Conservation (phyloP, 1,140 invertebrate species). For the Hydropsyche tenuis region DNA sequence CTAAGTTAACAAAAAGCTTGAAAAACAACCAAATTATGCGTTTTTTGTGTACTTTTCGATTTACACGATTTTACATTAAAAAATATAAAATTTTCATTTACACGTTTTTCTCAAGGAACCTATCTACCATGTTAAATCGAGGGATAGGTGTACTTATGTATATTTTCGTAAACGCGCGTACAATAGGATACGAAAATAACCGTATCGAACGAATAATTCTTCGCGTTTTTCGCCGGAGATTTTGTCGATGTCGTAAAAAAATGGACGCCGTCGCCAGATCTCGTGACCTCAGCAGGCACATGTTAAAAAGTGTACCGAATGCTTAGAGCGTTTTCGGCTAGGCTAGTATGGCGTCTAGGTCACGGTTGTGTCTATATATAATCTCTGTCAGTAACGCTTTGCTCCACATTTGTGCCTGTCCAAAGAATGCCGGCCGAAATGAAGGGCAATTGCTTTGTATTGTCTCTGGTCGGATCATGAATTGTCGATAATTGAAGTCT, state of each 20-base stretch:
- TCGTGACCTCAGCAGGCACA: neutral
- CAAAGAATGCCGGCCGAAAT: neutral
- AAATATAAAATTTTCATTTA: no score
- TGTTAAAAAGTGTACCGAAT: neutral
- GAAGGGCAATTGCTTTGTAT: neutral
- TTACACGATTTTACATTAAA: no score
- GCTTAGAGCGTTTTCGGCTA: neutral
- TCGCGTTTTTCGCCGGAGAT: neutral
- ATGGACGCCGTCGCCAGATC: neutral
- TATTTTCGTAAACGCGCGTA: no score
- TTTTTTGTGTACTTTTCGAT: no score
- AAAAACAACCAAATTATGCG: no score
- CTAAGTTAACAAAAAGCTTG: no score
- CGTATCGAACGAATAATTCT: no score
- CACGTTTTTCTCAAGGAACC: no score
- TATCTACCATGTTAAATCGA: no score
- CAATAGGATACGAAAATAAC: no score
- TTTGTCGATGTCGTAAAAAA: neutral
- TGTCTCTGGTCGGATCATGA: neutral
- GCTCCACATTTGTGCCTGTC: neutral
- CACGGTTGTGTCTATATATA: constrained; percentile 33
- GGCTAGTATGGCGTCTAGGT: constrained; percentile 36
- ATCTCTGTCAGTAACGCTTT: neutral
- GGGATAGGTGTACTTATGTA: no score
- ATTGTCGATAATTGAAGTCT: neutral